Evolutionary conservation across 1,140 invertebrate genomes (phyloP).

Genomic region (Orius laevigatus): DNA sequence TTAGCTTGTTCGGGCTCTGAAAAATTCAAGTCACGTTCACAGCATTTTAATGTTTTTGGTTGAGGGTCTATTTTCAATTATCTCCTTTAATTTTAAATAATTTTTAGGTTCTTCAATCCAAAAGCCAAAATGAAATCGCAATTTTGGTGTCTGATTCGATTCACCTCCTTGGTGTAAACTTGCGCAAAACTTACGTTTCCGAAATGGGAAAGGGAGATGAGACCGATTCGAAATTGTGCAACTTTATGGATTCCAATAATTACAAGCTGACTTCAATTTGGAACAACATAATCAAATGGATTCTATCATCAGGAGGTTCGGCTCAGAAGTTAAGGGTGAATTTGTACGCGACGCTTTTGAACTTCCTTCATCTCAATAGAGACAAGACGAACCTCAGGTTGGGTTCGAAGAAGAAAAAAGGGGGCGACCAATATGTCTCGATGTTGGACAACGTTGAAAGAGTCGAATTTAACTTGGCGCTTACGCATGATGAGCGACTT

Average conservation of each 20-base stretch:
- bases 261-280: slow-evolving; percentile 34
- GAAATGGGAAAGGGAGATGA: slow-evolving; percentile 25
- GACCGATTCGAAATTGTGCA: slow-evolving; percentile 17
- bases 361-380: slow-evolving; percentile 61
- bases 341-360: slow-evolving; percentile 57
- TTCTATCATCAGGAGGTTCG: slow-evolving; percentile 37
- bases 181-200: slow-evolving; percentile 44
- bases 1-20: too few relatives aligned
- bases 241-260: slow-evolving; percentile 20
- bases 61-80: slow-evolving; percentile 12
- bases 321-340: slow-evolving; percentile 71
- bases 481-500: slow-evolving; percentile 59
- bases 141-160: slow-evolving; percentile 50
- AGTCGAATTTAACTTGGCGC: slow-evolving; percentile 38
- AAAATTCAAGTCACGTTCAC: slow-evolving; percentile 5
- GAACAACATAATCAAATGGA: slow-evolving; percentile 33
- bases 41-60: not conserved
- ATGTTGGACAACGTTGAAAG: slow-evolving; percentile 24
- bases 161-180: slow-evolving; percentile 45
- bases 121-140: slow-evolving; percentile 38
- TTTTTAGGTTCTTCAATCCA: slow-evolving; percentile 11
- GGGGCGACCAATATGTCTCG: slow-evolving; percentile 22
- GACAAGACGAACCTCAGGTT: slow-evolving; percentile 23
- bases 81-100: not conserved
- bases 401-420: slow-evolving; percentile 41